These are phyloP conservation scores for Sylvietta virens DNA, from an alignment of 2,113 vertebrate species.

Conservation along the genomic window DNA sequence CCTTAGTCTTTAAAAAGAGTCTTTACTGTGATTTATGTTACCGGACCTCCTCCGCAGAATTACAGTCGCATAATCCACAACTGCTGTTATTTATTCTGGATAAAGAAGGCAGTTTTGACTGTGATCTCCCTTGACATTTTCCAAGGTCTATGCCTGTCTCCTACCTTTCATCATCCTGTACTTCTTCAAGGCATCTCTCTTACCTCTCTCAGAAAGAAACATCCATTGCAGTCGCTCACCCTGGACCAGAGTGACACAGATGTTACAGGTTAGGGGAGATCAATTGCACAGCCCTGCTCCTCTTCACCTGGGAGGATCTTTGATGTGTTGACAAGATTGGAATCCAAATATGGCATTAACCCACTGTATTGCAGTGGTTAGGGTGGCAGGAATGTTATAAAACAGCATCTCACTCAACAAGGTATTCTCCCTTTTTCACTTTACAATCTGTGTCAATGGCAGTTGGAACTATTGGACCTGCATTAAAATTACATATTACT, in stretches of 20 bases:
- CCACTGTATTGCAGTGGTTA: not conserved
- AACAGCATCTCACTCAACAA: not conserved
- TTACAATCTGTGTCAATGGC: conserved; percentile 3
- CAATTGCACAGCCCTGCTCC: conserved; percentile 28
- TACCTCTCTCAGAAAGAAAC: conserved; percentile 25
- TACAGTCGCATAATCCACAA: not conserved
- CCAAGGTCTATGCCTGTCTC: conserved; percentile 22
- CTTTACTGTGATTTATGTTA: not conserved
- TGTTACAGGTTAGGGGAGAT: conserved; percentile 12
- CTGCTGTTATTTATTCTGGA: conserved; percentile 40
- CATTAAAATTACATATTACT: conserved; percentile 50
- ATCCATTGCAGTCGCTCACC: not conserved
- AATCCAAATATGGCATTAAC: conserved; percentile 22
- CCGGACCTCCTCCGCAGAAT: not conserved
- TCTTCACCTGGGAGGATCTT: conserved; percentile 15
- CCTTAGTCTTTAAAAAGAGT: not conserved
- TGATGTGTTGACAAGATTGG: not conserved
- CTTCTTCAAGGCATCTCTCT: conserved; percentile 33
- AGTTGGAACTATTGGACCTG: conserved; percentile 29
- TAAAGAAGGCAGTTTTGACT: conserved; percentile 35
- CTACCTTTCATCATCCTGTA: conserved; percentile 32
- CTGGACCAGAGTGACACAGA: conserved; percentile 29
- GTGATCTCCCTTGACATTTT: conserved; percentile 58
- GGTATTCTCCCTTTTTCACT: conserved; percentile 11
- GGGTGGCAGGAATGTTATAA: not conserved